These are phyloP conservation scores for Tapirus indicus DNA, from an alignment of 2,797 vertebrate genomes.

Conservation along the genomic window DNA sequence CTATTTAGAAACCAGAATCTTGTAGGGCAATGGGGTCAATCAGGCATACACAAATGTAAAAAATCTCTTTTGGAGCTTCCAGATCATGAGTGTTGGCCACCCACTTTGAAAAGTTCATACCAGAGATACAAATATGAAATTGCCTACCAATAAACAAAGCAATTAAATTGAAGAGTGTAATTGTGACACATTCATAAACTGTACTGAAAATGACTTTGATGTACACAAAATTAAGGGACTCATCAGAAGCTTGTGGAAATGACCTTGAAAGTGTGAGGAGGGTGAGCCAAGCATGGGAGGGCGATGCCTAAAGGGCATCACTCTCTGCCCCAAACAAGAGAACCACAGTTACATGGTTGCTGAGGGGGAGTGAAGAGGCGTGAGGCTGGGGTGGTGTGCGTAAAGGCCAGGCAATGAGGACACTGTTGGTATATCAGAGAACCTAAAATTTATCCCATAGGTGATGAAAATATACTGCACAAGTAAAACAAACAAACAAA, in stretches of 20 bases:
- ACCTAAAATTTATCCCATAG: background rate
- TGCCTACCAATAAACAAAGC: conserved; percentile 54
- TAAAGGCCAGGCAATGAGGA: background rate
- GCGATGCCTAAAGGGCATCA: background rate
- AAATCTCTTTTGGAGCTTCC: background rate
- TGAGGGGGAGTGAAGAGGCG: background rate
- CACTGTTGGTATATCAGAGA: background rate
- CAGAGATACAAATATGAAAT: background rate
- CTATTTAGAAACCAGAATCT: conserved; percentile 55
- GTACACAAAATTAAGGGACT: conserved; percentile 45
- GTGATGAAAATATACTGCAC: background rate
- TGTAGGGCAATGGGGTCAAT: background rate
- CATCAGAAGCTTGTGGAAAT: conserved; percentile 55
- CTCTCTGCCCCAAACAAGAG: background rate
- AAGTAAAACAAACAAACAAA: background rate
- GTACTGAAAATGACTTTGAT: conserved; percentile 52
- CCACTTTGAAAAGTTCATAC: conserved; percentile 31
- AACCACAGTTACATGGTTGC: background rate
- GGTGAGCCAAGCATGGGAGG: background rate
- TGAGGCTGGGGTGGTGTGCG: background rate
- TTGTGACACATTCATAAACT: background rate
- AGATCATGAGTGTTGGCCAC: background rate
- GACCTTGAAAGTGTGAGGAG: background rate
- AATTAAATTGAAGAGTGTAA: conserved; percentile 49
- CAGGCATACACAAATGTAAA: background rate